These are phyloP conservation scores for Tonatia bakeri DNA, from an alignment of 2,113 vertebrate species.

Conservation along the genomic window DNA sequence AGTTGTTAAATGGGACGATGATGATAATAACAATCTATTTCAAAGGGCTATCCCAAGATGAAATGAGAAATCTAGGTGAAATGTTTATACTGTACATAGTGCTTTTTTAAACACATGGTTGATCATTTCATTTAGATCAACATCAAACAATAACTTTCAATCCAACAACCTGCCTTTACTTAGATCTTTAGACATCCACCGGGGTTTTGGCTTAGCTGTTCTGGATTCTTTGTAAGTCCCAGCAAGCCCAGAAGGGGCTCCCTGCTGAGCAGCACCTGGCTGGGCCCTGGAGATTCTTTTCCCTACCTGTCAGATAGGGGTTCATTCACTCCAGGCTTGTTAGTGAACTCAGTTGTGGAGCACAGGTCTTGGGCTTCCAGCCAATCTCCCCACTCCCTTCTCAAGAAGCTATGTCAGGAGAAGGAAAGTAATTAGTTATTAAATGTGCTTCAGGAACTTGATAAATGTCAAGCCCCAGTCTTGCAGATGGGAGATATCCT, in stretches of 20 bases:
- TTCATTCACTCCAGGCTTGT: slow-evolving; percentile 51
- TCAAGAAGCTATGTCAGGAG: slow-evolving; percentile 42
- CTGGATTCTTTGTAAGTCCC: neutral
- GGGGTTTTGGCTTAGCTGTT: neutral
- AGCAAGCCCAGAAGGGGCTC: neutral
- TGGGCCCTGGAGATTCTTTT: neutral
- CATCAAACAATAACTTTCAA: neutral
- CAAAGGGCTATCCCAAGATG: neutral
- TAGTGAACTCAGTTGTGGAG: slow-evolving; percentile 28
- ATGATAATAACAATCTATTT: neutral
- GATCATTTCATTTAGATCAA: neutral
- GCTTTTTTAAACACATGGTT: neutral
- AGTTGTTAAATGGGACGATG: neutral
- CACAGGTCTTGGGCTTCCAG: slow-evolving; percentile 28
- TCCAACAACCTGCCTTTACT: neutral
- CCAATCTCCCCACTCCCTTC: slow-evolving; percentile 12
- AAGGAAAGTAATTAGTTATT: slow-evolving; percentile 70
- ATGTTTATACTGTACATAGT: neutral
- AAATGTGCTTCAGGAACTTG: slow-evolving; percentile 50
- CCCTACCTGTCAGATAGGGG: slow-evolving; percentile 20
- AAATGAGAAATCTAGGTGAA: neutral
- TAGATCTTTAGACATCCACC: neutral
- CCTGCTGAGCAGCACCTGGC: slow-evolving; percentile 29
- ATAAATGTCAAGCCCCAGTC: slow-evolving; percentile 20
- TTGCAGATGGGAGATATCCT: slow-evolving; percentile 27